A percentile compares a stretch with the other conserved stretches of the same genome.
These are phyloP conservation scores for Cololabis saira DNA, from an alignment of 2,113 vertebrate species.

Conservation along the genomic window DNA sequence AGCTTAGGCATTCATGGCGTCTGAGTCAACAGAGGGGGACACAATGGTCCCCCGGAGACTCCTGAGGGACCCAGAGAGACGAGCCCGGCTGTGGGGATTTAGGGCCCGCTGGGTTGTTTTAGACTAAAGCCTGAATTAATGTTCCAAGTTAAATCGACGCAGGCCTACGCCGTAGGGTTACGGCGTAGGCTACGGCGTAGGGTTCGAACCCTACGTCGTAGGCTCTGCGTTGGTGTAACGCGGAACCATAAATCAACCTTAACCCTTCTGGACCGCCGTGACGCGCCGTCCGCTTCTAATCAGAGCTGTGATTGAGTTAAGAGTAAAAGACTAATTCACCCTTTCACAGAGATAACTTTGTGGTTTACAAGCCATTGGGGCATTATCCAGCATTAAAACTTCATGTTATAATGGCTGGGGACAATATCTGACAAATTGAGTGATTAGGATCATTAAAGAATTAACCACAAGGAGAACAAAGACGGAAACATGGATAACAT, in stretches of 20 bases:
- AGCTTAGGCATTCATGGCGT: slow-evolving; percentile 80
- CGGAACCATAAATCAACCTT: too few relatives aligned
- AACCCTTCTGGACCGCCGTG: slow-evolving; percentile 7
- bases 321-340: slow-evolving; percentile 5
- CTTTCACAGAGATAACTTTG: neutral
- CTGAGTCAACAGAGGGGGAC: slow-evolving; percentile 74
- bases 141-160: too few relatives aligned
- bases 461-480: neutral
- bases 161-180: too few relatives aligned
- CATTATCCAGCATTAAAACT: neutral
- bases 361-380: neutral
- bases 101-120: slow-evolving; percentile 19
- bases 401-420: neutral
- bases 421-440: neutral
- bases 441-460: neutral
- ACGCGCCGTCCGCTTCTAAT: slow-evolving; percentile 12
- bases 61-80: slow-evolving; percentile 67
- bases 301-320: slow-evolving; percentile 29
- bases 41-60: slow-evolving; percentile 73
- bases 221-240: too few relatives aligned
- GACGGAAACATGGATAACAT: too few relatives aligned
- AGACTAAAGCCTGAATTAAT: too few relatives aligned
- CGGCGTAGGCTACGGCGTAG: too few relatives aligned
- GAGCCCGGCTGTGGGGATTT: slow-evolving; percentile 62
- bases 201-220: too few relatives aligned